Percentiles rank a stretch among this genome's conserved stretches.
Conservation (phyloP, 1,140 invertebrate species). For the Apocrypta bakeri region DNA sequence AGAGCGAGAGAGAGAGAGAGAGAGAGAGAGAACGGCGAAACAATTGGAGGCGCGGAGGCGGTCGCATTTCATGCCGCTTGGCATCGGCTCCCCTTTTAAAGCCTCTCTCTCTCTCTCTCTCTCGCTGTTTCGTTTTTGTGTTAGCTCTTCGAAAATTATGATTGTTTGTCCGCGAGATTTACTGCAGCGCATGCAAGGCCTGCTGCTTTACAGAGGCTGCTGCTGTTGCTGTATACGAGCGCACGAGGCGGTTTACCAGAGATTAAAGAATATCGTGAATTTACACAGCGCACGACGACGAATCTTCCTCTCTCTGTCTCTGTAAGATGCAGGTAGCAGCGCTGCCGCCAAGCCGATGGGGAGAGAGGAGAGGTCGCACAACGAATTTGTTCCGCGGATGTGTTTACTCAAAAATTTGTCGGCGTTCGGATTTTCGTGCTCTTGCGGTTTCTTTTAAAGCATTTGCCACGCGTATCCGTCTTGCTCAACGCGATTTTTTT, state of each 20-base stretch:
- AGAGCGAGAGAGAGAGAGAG: conserved; percentile 39
- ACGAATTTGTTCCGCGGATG: conserved; percentile 40
- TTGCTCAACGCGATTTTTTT: background rate
- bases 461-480: background rate
- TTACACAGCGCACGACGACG: conserved; percentile 32
- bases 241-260: conserved; percentile 22
- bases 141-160: conserved; percentile 73
- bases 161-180: conserved; percentile 73
- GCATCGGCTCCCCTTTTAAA: conserved; percentile 71
- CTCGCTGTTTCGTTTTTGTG: conserved; percentile 63
- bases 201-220: background rate
- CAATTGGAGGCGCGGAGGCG: conserved; percentile 72
- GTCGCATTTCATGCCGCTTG: conserved; percentile 69
- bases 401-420: conserved; percentile 47
- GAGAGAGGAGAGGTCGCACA: background rate
- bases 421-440: background rate
- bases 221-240: conserved; percentile 37
- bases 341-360: background rate
- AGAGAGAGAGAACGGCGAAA: conserved; percentile 66
- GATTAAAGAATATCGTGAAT: conserved; percentile 44
- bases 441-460: background rate
- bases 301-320: background rate
- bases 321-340: background rate
- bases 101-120: conserved; percentile 44
- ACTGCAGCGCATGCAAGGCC: conserved; percentile 60